These are phyloP conservation scores for Bolinopsis microptera DNA, from an alignment of 37 sponge, comb jelly and placozoan genomes.

Conservation along the genomic window DNA sequence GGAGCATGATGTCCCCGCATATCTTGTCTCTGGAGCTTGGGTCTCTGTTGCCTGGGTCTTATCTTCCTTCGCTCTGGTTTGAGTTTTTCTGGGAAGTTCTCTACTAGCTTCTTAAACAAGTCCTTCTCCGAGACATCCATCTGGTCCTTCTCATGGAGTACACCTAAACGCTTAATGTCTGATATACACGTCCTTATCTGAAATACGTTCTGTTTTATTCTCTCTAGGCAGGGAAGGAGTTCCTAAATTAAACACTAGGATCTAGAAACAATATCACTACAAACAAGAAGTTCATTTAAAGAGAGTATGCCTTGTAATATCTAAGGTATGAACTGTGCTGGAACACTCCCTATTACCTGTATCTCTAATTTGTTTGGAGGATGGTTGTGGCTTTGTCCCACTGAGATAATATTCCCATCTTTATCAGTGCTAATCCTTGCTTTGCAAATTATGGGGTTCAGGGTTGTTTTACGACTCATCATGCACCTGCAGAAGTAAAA, in stretches of 20 bases:
- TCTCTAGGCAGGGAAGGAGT: too few relatives aligned
- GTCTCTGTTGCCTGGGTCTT: neutral
- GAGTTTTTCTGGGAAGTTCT: neutral
- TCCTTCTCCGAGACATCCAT: neutral
- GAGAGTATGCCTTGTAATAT: too few relatives aligned
- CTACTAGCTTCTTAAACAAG: neutral
- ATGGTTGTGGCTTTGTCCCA: constrained; percentile 13
- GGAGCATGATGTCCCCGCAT: neutral
- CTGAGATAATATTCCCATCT: neutral
- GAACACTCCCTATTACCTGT: too few relatives aligned
- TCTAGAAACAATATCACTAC: too few relatives aligned
- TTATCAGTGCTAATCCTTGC: constrained; percentile 18
- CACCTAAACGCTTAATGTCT: neutral
- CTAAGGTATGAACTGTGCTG: too few relatives aligned
- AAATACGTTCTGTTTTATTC: neutral
- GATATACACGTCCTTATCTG: constrained; percentile 55
- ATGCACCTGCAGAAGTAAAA: constrained; percentile 47
- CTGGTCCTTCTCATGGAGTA: neutral
- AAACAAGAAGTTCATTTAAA: too few relatives aligned
- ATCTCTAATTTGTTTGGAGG: constrained; percentile 22
- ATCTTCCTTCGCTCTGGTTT: neutral
- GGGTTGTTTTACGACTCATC: constrained; percentile 22
- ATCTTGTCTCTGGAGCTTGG: neutral
- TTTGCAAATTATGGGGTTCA: constrained; percentile 42
- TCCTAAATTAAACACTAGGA: too few relatives aligned